These are phyloP conservation scores for Otolemur garnettii DNA, from an alignment of 2,113 vertebrate species.

Conservation along the genomic window DNA sequence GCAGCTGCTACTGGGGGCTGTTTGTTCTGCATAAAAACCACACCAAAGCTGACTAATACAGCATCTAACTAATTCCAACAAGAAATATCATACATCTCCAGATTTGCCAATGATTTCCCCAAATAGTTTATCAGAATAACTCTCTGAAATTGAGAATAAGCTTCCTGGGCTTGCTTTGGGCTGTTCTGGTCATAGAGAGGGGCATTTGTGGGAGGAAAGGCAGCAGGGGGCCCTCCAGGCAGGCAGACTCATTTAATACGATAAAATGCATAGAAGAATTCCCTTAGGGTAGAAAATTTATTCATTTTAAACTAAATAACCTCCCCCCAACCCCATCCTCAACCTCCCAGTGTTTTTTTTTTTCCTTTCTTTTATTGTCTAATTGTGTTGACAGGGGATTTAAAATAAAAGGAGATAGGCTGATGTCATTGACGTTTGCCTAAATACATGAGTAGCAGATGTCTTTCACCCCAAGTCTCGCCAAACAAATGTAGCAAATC, in stretches of 20 bases:
- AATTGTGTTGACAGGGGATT: slow-evolving; percentile 16
- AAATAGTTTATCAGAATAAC: background rate
- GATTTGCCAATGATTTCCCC: background rate
- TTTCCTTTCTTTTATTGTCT: background rate
- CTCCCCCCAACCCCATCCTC: background rate
- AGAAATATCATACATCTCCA: background rate
- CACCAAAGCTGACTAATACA: background rate
- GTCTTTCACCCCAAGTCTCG: background rate
- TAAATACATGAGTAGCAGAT: slow-evolving; percentile 8
- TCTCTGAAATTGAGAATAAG: background rate
- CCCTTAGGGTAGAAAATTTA: background rate
- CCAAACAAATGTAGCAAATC: background rate
- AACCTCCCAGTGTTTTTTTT: background rate
- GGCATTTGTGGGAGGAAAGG: background rate
- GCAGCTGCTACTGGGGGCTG: too few relatives aligned
- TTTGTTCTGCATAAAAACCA: background rate
- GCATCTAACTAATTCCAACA: background rate
- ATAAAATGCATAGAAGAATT: background rate
- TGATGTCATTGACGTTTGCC: background rate
- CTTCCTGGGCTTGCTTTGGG: background rate
- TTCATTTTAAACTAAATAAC: slow-evolving; percentile 37
- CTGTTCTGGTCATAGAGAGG: background rate
- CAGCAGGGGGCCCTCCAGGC: background rate
- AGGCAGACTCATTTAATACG: background rate
- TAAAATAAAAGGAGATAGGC: slow-evolving; percentile 22